These are phyloP conservation scores for Anolis carolinensis DNA, from an alignment of 2,113 vertebrate species.

Conservation along the genomic window DNA sequence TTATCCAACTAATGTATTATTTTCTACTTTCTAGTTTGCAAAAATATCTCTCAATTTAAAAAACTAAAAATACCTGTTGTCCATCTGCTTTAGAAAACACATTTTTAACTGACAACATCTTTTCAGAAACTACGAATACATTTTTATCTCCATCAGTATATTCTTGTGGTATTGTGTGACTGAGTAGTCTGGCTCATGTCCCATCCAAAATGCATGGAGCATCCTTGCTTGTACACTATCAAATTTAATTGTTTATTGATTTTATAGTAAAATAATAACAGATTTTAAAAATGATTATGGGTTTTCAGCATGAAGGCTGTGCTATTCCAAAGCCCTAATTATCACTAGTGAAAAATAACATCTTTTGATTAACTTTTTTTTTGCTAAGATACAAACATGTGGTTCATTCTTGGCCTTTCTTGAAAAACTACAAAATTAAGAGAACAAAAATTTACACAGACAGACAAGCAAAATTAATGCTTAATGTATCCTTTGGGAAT, in stretches of 20 bases:
- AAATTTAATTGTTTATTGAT: not conserved
- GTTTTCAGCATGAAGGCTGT: not conserved
- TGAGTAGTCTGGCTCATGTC: not conserved
- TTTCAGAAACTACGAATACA: not conserved
- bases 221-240: not conserved
- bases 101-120: not conserved
- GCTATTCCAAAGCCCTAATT: not conserved
- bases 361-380: constrained; percentile 4
- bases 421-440: constrained; percentile 24
- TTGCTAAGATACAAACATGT: not conserved
- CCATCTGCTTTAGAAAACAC: not conserved
- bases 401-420: not conserved
- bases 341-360: not conserved
- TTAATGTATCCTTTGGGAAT: constrained; percentile 29
- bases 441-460: not conserved
- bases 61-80: not conserved
- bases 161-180: not conserved
- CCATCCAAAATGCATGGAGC: not conserved
- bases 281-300: not conserved
- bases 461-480: constrained; percentile 2
- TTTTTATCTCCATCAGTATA: not conserved
- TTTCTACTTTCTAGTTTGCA: not conserved
- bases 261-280: not conserved
- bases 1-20: not conserved
- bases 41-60: not conserved